Evolutionary conservation across 1,140 invertebrate species (phyloP), one percentile per base, ranked within the genome.

Genomic region (Bilobella aurantiaca): DNA sequence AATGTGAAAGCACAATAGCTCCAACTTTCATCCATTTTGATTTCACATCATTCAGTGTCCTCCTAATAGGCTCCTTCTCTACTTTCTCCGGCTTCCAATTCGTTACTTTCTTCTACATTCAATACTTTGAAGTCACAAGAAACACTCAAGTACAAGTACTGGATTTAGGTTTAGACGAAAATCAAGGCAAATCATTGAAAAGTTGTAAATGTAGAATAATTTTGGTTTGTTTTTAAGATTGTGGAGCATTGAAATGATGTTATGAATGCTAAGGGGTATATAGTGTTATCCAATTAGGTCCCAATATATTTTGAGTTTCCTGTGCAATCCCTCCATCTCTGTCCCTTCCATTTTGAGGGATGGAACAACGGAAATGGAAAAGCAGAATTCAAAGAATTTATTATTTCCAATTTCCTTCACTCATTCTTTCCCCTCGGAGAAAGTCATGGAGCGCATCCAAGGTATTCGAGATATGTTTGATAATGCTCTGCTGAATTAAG

Each of bases 1-100:
- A 8, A 8, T 16, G 8, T 8, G 49, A 53, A 53, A 23, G 49
- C 21, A 53, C 49, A 53, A 53, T 53, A 23, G 49, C 8, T n/a
- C 49, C 21, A 53, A 53, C 12, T 53, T 53, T 53, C 49, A 14
- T 23, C 49, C 49, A 53, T 53, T 53, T 53, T 53, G 49, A 53
- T 53, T 53, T 23, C 23, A 5, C 49, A 53, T 53, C 49, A 12
- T 53, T 53, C 49, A 53, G 49, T 53, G 49, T 53, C 49, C 14
- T 23, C 25, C 49, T 53, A 53, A 53, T 23, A 53, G 49, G 14
- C 25, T 23, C 49, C 14, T 23, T 53, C 25, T 53, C 8, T 23
- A 53, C 49, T 53, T 23, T 53, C 49, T 23, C 49, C 49, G 3
- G 14, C 21, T 53, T 23, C 49, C 12, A 42, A 12, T 42, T 53